Evolutionary conservation across 2,113 vertebrate genomes (phyloP).

Genomic region (Cololabis saira): DNA sequence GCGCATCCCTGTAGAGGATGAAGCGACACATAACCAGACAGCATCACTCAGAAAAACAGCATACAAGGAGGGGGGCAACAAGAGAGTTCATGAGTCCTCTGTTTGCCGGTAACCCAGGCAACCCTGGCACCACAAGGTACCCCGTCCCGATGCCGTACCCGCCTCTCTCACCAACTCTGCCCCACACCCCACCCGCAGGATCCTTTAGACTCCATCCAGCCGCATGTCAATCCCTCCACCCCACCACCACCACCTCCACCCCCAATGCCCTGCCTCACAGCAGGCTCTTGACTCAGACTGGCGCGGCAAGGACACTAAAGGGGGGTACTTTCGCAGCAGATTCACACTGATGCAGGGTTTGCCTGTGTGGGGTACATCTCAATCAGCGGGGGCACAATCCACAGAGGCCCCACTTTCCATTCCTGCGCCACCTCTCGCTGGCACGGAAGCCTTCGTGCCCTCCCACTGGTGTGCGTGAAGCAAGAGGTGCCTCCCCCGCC

Average conservation of each 20-base stretch:
- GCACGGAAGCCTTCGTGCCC: conserved; percentile 53
- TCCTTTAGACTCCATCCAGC: conserved; percentile 85
- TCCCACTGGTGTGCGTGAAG: conserved; percentile 56
- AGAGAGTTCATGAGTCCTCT: conserved; percentile 72
- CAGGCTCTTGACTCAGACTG: conserved; percentile 77
- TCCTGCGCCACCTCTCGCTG: conserved; percentile 55
- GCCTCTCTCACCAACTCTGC: conserved; percentile 47
- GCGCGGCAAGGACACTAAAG: conserved; percentile 73
- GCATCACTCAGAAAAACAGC: conserved; percentile 34
- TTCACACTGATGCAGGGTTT: conserved; percentile 66
- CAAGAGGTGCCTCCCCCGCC: conserved; percentile 15
- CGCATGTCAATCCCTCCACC: conserved; percentile 73
- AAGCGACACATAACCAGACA: conserved; percentile 63
- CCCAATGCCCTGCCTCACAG: conserved; percentile 80
- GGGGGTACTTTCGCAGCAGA: conserved; percentile 57
- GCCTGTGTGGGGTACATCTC: conserved; percentile 88
- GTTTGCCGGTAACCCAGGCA: conserved; percentile 83
- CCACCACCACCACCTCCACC: conserved; percentile 39
- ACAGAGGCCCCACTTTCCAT: conserved; percentile 59
- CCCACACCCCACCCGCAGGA: conserved; percentile 23
- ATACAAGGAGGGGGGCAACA: conserved; percentile 23
- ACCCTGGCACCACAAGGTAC: conserved; percentile 80
- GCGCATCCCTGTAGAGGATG: conserved; percentile 58
- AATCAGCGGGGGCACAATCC: conserved; percentile 87
- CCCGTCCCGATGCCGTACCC: conserved; percentile 51